A percentile compares a stretch with the other conserved stretches of the same genome.
Evolutionary conservation across 2,888 invertebrate species (phyloP).

Genomic region (Ganaspis brasiliensis): DNA sequence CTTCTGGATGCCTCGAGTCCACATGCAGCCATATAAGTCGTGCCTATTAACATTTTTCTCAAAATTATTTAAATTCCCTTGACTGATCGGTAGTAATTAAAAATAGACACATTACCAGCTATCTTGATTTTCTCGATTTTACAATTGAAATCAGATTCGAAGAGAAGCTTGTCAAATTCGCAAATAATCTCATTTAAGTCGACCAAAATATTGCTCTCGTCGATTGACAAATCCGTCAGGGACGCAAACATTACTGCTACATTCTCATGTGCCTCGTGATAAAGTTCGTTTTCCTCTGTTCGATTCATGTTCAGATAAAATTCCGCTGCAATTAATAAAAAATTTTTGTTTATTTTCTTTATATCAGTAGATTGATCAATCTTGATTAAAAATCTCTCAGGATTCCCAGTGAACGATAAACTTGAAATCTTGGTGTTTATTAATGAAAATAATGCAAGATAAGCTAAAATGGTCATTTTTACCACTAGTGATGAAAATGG

Average conservation of each 20-base stretch:
- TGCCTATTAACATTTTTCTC: conserved; percentile 79
- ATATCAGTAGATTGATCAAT: neutral
- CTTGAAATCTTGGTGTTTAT: no score
- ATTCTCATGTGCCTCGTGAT: conserved; percentile 93
- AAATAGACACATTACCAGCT: conserved; percentile 84
- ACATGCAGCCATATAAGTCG: conserved; percentile 98
- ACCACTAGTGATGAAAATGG: no score
- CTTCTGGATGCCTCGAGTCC: conserved; percentile 90
- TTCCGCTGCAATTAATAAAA: conserved; percentile 84
- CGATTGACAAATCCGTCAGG: conserved; percentile 88
- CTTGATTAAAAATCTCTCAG: neutral
- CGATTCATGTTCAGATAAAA: conserved; percentile 88
- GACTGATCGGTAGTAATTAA: no score
- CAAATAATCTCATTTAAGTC: conserved; percentile 94
- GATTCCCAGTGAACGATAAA: neutral
- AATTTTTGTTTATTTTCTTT: conserved; percentile 3
- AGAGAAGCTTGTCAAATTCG: conserved; percentile 93
- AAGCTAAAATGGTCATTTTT: no score
- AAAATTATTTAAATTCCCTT: neutral
- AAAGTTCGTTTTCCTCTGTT: conserved; percentile 87
- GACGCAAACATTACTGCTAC: conserved; percentile 99
- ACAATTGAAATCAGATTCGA: conserved; percentile 83
- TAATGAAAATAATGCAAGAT: no score
- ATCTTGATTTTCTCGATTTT: conserved; percentile 98
- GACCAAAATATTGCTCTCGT: conserved; percentile 84